Evolutionary conservation across 2,797 vertebrate species (phyloP).

Genomic region (Gymnothorax javanicus): DNA sequence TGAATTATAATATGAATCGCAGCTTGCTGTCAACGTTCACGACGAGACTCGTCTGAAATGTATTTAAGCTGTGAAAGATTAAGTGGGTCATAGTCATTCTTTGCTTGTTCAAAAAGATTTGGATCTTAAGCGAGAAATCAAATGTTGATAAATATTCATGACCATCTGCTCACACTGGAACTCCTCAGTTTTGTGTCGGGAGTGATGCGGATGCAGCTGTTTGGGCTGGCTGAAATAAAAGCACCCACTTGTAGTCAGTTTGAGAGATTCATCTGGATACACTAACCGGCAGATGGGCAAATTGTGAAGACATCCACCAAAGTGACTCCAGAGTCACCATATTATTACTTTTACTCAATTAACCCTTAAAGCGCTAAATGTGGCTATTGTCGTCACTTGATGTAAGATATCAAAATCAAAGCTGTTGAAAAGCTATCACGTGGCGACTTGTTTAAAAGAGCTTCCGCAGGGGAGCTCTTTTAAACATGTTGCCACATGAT

Average conservation of each 20-base stretch:
- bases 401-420: no score
- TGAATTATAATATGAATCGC: background rate
- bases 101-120: background rate
- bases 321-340: background rate
- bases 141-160: constrained; percentile 1
- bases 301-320: background rate
- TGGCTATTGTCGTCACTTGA: no score
- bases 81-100: background rate
- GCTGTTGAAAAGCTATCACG: no score
- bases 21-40: background rate
- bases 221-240: background rate
- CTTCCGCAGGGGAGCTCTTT: no score
- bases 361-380: no score
- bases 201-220: background rate
- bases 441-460: no score
- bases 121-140: background rate
- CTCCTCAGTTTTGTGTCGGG: background rate
- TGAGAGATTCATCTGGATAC: background rate
- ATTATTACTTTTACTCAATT: background rate
- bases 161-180: background rate
- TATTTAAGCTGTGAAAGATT: background rate
- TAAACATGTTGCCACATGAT: no score
- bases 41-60: background rate
- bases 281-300: background rate
- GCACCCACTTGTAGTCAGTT: background rate